Evolutionary conservation across 2,888 invertebrate species (phyloP).

Genomic region (Euproctis similis): DNA sequence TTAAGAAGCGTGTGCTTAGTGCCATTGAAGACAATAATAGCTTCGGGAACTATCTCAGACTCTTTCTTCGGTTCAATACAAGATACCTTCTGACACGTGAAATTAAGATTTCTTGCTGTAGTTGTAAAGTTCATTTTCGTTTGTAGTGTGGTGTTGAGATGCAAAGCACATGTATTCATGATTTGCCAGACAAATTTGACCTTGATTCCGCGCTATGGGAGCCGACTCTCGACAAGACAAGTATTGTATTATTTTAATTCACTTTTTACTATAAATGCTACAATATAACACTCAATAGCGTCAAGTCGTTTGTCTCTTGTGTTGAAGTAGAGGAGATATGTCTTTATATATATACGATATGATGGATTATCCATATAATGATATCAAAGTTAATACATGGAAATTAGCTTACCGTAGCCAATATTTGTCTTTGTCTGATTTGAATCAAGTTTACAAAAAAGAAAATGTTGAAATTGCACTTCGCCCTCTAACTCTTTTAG

Average conservation of each 20-base stretch:
- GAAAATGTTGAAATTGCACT: no score
- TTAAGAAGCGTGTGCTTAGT: constrained; percentile 55
- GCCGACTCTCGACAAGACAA: constrained; percentile 50
- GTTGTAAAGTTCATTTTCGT: constrained; percentile 17
- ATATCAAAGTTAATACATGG: background rate
- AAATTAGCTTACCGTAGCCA: no score
- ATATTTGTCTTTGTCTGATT: no score
- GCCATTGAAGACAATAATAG: constrained; percentile 61
- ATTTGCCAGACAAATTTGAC: constrained; percentile 64
- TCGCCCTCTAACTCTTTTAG: no score
- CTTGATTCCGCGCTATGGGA: constrained; percentile 59
- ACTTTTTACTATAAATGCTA: constrained; percentile 49
- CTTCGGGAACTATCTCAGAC: constrained; percentile 61
- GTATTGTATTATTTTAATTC: constrained; percentile 59
- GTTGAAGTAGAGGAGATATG: no score
- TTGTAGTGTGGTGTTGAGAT: constrained; percentile 15
- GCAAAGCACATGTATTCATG: constrained; percentile 44
- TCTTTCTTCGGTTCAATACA: constrained; percentile 43
- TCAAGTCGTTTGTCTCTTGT: constrained; percentile 13
- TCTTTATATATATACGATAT: background rate
- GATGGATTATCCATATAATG: background rate
- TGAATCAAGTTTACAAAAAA: no score
- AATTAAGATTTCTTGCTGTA: constrained; percentile 9
- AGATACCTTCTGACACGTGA: constrained; percentile 7
- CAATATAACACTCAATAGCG: constrained; percentile 30